Conservation (phyloP, 1,140 invertebrate species). For the Drosophila seguyi region DNA sequence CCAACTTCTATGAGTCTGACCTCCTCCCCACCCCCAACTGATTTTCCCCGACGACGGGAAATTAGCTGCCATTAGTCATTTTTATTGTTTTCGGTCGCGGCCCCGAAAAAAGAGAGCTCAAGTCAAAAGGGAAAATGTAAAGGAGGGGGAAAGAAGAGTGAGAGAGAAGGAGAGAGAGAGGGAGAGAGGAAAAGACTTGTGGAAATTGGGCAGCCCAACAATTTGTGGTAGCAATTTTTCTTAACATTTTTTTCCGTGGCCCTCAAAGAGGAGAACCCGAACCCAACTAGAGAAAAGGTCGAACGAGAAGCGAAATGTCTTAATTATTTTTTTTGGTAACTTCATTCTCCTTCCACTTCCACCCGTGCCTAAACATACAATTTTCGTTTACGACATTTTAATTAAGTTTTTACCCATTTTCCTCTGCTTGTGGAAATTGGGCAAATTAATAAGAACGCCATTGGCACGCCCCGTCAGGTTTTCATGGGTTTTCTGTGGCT, state of each 20-base stretch:
- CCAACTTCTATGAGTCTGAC: not conserved
- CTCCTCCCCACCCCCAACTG: constrained; percentile 5
- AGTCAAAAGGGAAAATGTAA: constrained; percentile 8
- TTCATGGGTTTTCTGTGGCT: constrained; percentile 7
- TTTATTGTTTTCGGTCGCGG: constrained; percentile 81
- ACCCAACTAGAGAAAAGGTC: constrained; percentile 29
- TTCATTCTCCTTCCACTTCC: not conserved
- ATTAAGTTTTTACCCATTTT: constrained; percentile 76
- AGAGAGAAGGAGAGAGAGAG: constrained; percentile 10
- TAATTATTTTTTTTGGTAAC: constrained; percentile 81
- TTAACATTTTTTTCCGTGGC: constrained; percentile 52
- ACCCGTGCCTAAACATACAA: constrained; percentile 70
- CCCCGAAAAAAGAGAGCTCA: constrained; percentile 46
- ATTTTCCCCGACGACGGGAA: constrained; percentile 65
- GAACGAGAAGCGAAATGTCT: constrained; percentile 75
- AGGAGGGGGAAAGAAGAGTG: not conserved
- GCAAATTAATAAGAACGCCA: constrained; percentile 82
- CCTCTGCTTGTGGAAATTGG: constrained; percentile 71
- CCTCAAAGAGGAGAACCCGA: constrained; percentile 20
- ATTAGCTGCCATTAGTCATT: constrained; percentile 84
- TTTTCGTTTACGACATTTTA: constrained; percentile 84
- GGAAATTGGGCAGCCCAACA: constrained; percentile 78
- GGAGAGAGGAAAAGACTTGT: constrained; percentile 33
- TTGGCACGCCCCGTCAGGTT: constrained; percentile 77
- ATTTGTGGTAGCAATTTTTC: constrained; percentile 82